These are phyloP conservation scores for Halictus rubicundus DNA, from an alignment of 1,140 invertebrate species.

Conservation along the genomic window DNA sequence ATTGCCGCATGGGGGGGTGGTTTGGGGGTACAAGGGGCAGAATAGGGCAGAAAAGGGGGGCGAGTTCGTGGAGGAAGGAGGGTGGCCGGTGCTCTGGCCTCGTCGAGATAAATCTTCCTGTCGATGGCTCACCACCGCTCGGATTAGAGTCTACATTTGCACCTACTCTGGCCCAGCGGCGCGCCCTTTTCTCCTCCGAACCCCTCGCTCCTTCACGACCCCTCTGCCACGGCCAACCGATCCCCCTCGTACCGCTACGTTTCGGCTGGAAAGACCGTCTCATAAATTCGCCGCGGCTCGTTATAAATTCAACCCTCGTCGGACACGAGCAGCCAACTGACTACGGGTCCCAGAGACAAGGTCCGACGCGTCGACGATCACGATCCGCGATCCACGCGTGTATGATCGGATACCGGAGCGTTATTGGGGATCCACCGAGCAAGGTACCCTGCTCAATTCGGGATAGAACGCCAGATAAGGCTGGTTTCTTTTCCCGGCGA, in stretches of 20 bases:
- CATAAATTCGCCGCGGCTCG: slow-evolving; percentile 66
- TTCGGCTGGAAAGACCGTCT: slow-evolving; percentile 60
- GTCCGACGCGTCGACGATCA: slow-evolving; percentile 2
- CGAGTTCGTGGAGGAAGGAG: slow-evolving; percentile 19
- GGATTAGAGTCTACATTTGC: slow-evolving; percentile 75
- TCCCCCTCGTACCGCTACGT: not conserved
- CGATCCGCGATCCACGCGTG: slow-evolving; percentile 25
- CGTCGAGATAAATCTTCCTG: slow-evolving; percentile 74
- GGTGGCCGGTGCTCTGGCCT: slow-evolving; percentile 48
- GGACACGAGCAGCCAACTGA: slow-evolving; percentile 40
- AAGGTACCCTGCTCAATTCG: not conserved
- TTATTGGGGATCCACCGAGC: slow-evolving; percentile 14
- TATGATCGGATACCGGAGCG: not conserved
- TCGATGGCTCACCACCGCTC: slow-evolving; percentile 72
- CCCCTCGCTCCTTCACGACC: not conserved
- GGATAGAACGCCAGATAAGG: no score
- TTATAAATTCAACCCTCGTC: slow-evolving; percentile 69
- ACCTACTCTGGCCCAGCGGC: slow-evolving; percentile 57
- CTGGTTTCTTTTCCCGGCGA: no score
- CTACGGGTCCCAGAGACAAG: not conserved
- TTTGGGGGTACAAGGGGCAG: no score
- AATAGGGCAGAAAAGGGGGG: no score
- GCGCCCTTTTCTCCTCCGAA: not conserved
- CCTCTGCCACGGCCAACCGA: slow-evolving; percentile 10
- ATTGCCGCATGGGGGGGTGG: slow-evolving; percentile 26